Evolutionary conservation across 2,113 vertebrate genomes (phyloP).

Genomic region (Thomomys bottae): DNA sequence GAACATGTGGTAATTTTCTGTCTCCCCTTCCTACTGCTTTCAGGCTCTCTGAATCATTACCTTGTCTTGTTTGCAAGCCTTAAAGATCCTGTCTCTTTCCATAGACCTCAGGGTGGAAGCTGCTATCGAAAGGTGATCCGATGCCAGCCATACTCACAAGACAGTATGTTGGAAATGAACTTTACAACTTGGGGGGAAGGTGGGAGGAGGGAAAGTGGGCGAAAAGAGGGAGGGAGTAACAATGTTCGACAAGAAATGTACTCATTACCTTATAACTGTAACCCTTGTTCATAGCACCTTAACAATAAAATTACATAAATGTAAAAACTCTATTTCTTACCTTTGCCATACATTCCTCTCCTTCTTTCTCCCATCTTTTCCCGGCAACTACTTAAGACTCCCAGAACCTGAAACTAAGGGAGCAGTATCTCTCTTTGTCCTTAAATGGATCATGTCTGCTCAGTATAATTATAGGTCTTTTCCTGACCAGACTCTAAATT

Average conservation of each 20-base stretch:
- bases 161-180: too few species aligned
- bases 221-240: too few species aligned
- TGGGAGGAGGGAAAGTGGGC: too few species aligned
- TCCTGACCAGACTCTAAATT: neutral
- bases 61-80: neutral
- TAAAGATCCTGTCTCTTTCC: too few species aligned
- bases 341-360: neutral
- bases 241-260: too few species aligned
- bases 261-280: too few species aligned
- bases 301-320: too few species aligned
- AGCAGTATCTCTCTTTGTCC: neutral
- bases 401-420: neutral
- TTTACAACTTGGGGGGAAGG: too few species aligned
- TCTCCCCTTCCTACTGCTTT: neutral
- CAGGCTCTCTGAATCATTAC: neutral
- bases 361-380: neutral
- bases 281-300: too few species aligned
- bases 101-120: too few species aligned
- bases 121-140: too few species aligned
- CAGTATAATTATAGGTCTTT: slow-evolving; percentile 20
- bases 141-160: too few species aligned
- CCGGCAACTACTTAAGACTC: neutral
- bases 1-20: slow-evolving; percentile 13
- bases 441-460: neutral
- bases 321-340: neutral